Base-by-base conservation (phyloP, 2,888 invertebrate species). In the Latrodectus hesperus region DNA sequence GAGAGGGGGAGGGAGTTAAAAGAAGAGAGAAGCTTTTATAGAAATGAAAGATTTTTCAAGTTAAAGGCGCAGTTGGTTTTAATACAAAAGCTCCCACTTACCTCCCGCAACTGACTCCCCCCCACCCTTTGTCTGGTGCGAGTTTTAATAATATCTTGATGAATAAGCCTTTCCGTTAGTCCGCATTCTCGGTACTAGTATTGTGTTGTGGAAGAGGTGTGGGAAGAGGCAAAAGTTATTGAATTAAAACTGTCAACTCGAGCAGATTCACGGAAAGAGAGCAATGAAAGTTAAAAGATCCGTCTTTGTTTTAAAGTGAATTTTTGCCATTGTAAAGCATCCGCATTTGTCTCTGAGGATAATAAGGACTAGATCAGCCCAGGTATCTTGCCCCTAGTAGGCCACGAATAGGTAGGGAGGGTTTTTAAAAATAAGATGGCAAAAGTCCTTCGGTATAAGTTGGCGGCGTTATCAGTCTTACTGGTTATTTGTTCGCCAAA, bases 91-190 rank as follows among this genome's bases (percentile, higher is more conserved):
- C 75, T 68, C 68, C 49, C 60, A 17, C 60, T 16, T 51, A 51
- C 49, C 26, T 73, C 53, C 9, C 67, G 22, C 68, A 55, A 68
- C 51, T 51, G 9, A 71, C 55, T 60, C 71, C 71, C 60, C 75
- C 17, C 51, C 38, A 72, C 55, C 22, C 85, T 75, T 85, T 85
- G 84, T 84, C 77, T 79, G 85, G 72, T 76, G 60, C 49, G 70
- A 68, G 84, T 78, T 87, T 87, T 87, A 87, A 87, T 87, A 87
- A 87, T 87, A 87, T 87, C 86, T 87, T 87, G 86, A 87, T 87
- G 86, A 87, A 87, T 87, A 87, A 87, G 86, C 86, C 49, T 22
- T 68, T 52, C 79, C 65, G 71, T 52, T 85, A 70, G 82, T 75
- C 49, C 70, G 49, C 75, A 64, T 49, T 38, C 38, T 38, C 38